Base-by-base conservation (phyloP, 2,113 vertebrate genomes). In the Varanus komodoensis region DNA sequence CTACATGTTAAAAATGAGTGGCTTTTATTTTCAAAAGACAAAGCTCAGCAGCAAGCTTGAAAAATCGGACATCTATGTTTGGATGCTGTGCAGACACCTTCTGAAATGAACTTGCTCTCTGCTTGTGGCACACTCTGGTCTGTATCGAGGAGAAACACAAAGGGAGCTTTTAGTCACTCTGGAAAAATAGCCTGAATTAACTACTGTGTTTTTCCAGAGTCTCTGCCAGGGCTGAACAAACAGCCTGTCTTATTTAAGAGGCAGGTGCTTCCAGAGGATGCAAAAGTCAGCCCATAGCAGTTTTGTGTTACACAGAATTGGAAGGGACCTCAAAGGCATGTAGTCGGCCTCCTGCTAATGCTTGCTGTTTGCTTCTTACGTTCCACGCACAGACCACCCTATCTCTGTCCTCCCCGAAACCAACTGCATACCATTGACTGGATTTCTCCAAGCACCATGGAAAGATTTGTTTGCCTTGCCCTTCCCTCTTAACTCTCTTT, bases 121-220 rank as follows among this genome's bases (percentile, higher is more conserved):
- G 27, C 34, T 82, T 75, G 69, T 64, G 34, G 87, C 34, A 75
- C 44, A 79, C 48, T 79, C 44, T 79, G 74, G 38, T 79, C 15
- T 32, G 9, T 27, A 69, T 15, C 69, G n/a, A 79, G 38, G 12
- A 77, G 54, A 78, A 84, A 84, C 44, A 89, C 61, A 69, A 78
- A 68, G 3, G 14, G 44, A 84, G 78, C 73, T 89, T 89, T 54
- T 73, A 88, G 79, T 82, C 80, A 61, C 27, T 32, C 54, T 85
- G 81, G 82, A 68, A 89, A 89, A 89, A 54, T 50, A 78, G 23
- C 34, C 27, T n/a, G 52, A 69, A 29, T 79, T 68, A 67, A 61
- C 57, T n/a, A 50, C n/a, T 81, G 64, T 71, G 54, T 82, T 89
- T 89, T 89, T 89, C 88, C 73, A 84, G 61, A 84, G n/a, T 52